phyloP scores from a whole-genome alignment of 2,797 vertebrate genomes.

The Phoxinus dragarum region DNA sequence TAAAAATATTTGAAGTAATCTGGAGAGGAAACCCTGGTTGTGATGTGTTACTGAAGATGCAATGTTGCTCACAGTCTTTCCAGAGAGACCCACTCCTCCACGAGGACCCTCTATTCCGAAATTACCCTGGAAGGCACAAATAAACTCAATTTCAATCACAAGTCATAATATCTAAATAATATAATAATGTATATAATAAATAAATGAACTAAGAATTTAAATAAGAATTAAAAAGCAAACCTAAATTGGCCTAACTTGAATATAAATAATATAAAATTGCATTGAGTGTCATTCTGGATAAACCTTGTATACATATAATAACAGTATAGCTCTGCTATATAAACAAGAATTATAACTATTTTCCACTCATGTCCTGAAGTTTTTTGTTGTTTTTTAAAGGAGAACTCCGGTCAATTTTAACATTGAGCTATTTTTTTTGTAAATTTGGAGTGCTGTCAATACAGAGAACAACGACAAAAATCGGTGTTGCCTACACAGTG shows the following conservation, averaged over 20 bases:
- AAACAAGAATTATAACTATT: background rate
- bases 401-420: too few species aligned
- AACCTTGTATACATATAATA: background rate
- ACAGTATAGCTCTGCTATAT: background rate
- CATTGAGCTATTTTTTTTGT: too few species aligned
- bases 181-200: background rate
- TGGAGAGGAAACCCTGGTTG: background rate
- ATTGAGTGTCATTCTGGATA: background rate
- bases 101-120: conserved; percentile 75
- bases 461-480: too few species aligned
- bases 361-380: background rate
- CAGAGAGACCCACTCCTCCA: conserved; percentile 75
- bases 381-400: background rate
- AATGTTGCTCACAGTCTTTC: conserved; percentile 72
- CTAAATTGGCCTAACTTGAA: background rate
- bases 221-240: background rate
- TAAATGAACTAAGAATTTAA: background rate
- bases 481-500: too few species aligned
- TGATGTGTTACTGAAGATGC: background rate
- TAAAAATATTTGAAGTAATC: background rate
- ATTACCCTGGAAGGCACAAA: conserved; percentile 70
- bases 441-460: too few species aligned
- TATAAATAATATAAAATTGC: background rate
- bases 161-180: background rate
- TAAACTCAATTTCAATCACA: background rate